Conservation (phyloP, 2,797 vertebrate species). For the Sebastes hubbsi region DNA sequence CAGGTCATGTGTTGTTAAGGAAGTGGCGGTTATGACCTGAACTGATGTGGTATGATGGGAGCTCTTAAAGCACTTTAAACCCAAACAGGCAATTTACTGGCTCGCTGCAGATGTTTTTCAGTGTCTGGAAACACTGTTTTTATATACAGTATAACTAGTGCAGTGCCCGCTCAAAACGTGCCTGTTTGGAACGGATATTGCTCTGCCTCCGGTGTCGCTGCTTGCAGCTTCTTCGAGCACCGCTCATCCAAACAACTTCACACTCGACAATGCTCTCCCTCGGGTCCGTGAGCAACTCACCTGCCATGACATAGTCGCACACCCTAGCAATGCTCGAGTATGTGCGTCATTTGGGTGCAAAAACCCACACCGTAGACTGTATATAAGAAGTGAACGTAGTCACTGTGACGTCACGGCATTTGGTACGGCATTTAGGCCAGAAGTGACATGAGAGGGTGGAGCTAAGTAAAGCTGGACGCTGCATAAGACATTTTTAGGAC, state of each 20-base stretch:
- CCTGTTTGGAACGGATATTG: too few relatives aligned
- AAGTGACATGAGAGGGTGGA: too few relatives aligned
- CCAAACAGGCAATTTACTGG: slow-evolving; percentile 13
- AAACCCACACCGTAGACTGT: too few relatives aligned
- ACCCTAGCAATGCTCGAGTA: background rate
- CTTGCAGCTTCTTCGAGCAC: background rate
- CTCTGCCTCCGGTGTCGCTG: too few relatives aligned
- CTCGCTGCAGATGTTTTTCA: background rate
- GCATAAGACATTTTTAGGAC: too few relatives aligned
- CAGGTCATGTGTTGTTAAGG: slow-evolving; percentile 51
- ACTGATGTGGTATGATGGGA: slow-evolving; percentile 52
- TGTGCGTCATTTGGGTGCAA: too few relatives aligned
- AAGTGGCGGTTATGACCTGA: slow-evolving; percentile 54
- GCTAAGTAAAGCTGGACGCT: too few relatives aligned
- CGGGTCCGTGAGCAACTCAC: background rate
- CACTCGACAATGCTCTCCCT: background rate
- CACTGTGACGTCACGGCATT: too few relatives aligned
- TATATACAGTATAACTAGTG: background rate
- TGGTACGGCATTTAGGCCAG: too few relatives aligned
- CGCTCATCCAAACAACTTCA: background rate
- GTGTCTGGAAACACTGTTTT: background rate
- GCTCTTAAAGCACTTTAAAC: slow-evolving; percentile 33
- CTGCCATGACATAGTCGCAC: background rate
- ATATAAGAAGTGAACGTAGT: too few relatives aligned
- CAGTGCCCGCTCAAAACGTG: too few relatives aligned